Conservation (phyloP, 2,888 invertebrate genomes). For the Brachyopa scutellaris region DNA sequence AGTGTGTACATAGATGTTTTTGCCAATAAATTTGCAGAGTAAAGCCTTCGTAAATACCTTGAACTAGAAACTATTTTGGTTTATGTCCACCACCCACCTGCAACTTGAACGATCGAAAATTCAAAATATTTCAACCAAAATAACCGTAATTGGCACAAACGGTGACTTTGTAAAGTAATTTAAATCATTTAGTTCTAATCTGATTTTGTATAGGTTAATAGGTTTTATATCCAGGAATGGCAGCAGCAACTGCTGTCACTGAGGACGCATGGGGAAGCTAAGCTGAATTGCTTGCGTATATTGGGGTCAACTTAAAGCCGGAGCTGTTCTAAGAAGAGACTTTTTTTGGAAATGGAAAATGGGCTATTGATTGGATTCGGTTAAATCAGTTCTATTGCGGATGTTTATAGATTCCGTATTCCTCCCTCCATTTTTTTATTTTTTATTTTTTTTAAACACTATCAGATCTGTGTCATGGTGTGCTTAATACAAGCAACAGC, state of each 20-base stretch:
- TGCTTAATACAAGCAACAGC: no score
- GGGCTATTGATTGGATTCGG: no score
- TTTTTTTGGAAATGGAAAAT: no score
- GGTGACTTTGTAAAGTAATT: conserved; percentile 26
- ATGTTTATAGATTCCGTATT: no score
- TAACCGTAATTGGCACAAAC: conserved; percentile 13
- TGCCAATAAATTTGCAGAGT: conserved; percentile 23
- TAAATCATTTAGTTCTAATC: conserved; percentile 25
- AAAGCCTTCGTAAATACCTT: conserved; percentile 10
- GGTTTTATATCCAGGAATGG: background rate
- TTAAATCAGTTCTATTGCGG: no score
- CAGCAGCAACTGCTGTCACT: conserved; percentile 8
- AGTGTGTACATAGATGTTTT: no score
- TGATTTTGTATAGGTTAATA: conserved; percentile 17
- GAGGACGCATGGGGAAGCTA: background rate
- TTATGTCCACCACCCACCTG: background rate
- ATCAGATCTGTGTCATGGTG: no score
- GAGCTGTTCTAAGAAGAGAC: background rate
- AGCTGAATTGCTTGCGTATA: conserved; percentile 6
- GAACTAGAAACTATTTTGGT: conserved; percentile 2
- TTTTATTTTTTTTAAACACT: no score
- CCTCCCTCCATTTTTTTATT: no score
- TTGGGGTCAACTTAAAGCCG: background rate
- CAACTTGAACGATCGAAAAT: background rate
- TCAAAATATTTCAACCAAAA: background rate